These are phyloP conservation scores for Meles meles DNA, from an alignment of 2,113 vertebrate genomes.

Conservation along the genomic window DNA sequence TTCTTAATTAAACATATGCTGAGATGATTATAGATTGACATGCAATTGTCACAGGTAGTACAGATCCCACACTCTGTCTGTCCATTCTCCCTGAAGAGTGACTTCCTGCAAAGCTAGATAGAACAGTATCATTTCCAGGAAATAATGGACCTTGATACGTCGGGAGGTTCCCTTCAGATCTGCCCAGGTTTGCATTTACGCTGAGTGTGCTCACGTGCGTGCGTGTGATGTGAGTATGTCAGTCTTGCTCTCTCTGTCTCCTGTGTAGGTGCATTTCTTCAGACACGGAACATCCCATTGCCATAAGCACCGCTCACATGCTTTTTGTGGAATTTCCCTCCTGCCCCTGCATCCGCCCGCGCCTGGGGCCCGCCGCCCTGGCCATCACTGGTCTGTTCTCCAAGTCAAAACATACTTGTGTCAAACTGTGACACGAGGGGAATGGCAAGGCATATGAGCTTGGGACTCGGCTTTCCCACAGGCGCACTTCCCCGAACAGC, in stretches of 20 bases:
- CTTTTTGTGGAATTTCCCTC: neutral
- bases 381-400: neutral
- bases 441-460: neutral
- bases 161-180: too few relatives aligned
- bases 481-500: neutral
- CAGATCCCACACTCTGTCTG: fast-evolving
- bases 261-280: too few relatives aligned
- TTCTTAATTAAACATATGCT: neutral
- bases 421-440: neutral
- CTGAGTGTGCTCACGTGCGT: neutral
- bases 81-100: neutral
- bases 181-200: fast-evolving
- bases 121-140: neutral
- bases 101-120: too few relatives aligned
- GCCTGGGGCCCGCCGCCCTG: neutral
- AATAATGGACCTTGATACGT: fast-evolving
- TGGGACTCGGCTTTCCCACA: neutral
- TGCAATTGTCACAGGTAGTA: neutral
- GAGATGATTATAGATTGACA: neutral
- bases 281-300: neutral
- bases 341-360: too few relatives aligned
- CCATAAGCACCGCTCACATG: fast-evolving
- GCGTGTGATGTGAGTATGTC: neutral
- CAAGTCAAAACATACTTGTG: neutral
- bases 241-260: neutral